phyloP scores from a whole-genome alignment of 1,140 invertebrate genomes.

The Patella vulgata region DNA sequence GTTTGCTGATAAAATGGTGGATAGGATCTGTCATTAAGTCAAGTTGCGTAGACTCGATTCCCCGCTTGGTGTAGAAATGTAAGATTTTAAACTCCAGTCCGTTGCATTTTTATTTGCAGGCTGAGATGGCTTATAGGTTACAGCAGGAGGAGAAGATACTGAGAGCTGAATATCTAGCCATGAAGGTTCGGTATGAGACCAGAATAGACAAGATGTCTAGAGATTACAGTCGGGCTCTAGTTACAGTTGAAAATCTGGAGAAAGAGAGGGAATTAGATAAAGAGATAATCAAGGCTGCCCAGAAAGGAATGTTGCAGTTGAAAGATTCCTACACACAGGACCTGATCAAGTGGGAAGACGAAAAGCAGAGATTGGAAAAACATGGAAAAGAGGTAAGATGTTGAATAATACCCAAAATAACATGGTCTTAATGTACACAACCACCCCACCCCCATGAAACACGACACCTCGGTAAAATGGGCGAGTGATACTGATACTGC shows the following conservation, averaged over 20 bases:
- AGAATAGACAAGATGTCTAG: conserved; percentile 85
- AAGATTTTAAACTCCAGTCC: too few relatives aligned
- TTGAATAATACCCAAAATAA: too few relatives aligned
- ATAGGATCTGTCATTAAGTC: too few relatives aligned
- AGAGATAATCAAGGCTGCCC: conserved; percentile 73
- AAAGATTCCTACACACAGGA: conserved; percentile 73
- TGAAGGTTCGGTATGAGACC: conserved; percentile 88
- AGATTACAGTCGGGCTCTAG: conserved; percentile 83
- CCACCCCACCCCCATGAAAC: too few relatives aligned
- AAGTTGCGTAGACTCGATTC: too few relatives aligned
- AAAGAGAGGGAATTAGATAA: conserved; percentile 90
- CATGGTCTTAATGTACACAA: background rate
- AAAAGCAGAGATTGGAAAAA: conserved; percentile 39
- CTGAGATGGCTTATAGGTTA: conserved; percentile 70
- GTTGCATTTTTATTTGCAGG: conserved; percentile 39
- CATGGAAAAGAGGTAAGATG: conserved; percentile 49
- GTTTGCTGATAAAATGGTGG: too few relatives aligned
- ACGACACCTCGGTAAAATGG: too few relatives aligned
- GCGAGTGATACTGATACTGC: too few relatives aligned
- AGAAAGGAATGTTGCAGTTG: conserved; percentile 52
- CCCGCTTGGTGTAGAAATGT: too few relatives aligned
- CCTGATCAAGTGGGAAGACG: conserved; percentile 57
- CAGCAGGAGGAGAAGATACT: conserved; percentile 81
- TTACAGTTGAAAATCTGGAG: conserved; percentile 82
- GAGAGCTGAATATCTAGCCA: conserved; percentile 84